Evolutionary conservation across 2,888 invertebrate genomes (phyloP).

Genomic region (Ptilodon capucinus): DNA sequence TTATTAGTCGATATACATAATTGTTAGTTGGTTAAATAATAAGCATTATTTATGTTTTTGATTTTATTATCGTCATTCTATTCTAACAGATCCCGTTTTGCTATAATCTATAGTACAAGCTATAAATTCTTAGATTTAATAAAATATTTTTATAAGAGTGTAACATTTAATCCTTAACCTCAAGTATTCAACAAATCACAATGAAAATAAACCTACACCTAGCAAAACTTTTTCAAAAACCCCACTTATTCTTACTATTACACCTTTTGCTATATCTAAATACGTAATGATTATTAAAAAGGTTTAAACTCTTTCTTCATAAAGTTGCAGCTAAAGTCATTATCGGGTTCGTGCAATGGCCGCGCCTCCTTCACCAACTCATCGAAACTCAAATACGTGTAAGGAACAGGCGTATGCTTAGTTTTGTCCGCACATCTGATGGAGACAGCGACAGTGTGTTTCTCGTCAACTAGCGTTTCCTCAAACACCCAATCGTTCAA

Average conservation of each 20-base stretch:
- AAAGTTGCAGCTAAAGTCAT: slow-evolving; percentile 80
- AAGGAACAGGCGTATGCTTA: slow-evolving; percentile 51
- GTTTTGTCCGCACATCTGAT: slow-evolving; percentile 54
- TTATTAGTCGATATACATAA: slow-evolving; percentile 32
- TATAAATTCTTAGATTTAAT: background rate
- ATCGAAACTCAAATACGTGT: slow-evolving; percentile 81
- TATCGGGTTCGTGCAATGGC: slow-evolving; percentile 71
- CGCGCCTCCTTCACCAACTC: slow-evolving; percentile 82
- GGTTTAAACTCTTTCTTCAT: slow-evolving; percentile 78
- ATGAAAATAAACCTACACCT: too few relatives aligned
- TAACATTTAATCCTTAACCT: too few relatives aligned
- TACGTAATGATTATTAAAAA: slow-evolving; percentile 23
- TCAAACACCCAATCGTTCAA: slow-evolving; percentile 90
- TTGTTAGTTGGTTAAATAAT: slow-evolving; percentile 29
- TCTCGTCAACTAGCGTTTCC: slow-evolving; percentile 89
- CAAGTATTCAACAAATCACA: too few relatives aligned
- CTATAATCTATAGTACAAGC: slow-evolving; percentile 21
- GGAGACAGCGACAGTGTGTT: slow-evolving; percentile 92
- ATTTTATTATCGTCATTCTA: slow-evolving; percentile 30
- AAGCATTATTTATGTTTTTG: slow-evolving; percentile 18
- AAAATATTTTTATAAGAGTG: too few relatives aligned
- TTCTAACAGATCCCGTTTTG: slow-evolving; percentile 14
- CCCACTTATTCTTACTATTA: background rate
- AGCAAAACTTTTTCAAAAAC: background rate
- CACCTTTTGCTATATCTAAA: too few relatives aligned